phyloP scores from a whole-genome alignment of 2,797 vertebrate species.

The Pogoniulus pusillus region DNA sequence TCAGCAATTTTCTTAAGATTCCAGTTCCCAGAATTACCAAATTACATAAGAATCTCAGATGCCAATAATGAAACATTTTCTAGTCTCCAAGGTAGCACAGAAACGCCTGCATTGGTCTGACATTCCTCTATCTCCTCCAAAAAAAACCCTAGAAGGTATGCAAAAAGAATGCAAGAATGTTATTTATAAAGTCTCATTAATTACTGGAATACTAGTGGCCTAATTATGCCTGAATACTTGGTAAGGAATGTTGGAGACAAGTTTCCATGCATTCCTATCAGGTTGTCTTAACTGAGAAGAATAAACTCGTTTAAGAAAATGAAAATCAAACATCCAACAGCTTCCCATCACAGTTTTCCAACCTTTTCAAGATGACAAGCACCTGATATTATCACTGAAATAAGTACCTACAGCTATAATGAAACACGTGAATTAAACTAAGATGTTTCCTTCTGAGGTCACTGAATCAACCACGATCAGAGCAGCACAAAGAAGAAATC shows the following conservation, averaged over 20 bases:
- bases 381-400: not conserved
- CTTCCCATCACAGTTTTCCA: not conserved
- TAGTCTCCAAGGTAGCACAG: constrained; percentile 61
- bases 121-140: not conserved
- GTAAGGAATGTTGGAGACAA: not conserved
- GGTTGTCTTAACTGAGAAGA: not conserved
- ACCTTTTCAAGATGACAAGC: not conserved
- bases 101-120: constrained; percentile 37
- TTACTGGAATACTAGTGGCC: not conserved
- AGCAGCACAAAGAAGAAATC: not conserved
- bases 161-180: not conserved
- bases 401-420: not conserved
- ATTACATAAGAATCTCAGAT: constrained; percentile 44
- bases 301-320: no score
- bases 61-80: constrained; percentile 53
- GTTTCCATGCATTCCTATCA: not conserved
- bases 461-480: not conserved
- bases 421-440: not conserved
- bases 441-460: not conserved
- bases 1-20: constrained; percentile 49
- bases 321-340: no score
- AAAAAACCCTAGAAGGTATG: not conserved
- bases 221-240: not conserved
- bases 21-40: constrained; percentile 48
- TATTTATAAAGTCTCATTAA: constrained; percentile 1